phyloP scores from a whole-genome alignment of 2,888 invertebrate genomes.

The Eulithis testata region DNA sequence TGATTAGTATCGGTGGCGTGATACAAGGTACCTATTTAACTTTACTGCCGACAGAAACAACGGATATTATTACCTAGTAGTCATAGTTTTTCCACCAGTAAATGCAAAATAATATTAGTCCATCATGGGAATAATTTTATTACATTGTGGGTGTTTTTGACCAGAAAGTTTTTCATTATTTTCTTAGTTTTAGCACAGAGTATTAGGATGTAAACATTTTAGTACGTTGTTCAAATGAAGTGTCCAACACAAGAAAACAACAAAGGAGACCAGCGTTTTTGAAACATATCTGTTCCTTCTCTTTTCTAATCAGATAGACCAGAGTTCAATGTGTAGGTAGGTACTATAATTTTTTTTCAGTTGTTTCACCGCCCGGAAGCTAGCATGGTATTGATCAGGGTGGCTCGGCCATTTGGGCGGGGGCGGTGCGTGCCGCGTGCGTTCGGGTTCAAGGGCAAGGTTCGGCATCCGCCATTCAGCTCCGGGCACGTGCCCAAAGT shows the following conservation, averaged over 20 bases:
- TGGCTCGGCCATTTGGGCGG: constrained; percentile 69
- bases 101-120: constrained; percentile 52
- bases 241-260: too few relatives aligned
- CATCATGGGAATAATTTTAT: constrained; percentile 48
- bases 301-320: too few relatives aligned
- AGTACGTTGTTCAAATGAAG: too few relatives aligned
- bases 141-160: too few relatives aligned
- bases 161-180: too few relatives aligned
- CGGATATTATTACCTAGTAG: constrained; percentile 51
- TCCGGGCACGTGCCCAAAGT: constrained; percentile 81
- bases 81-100: constrained; percentile 47
- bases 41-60: constrained; percentile 39
- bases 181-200: too few relatives aligned
- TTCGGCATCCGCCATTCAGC: constrained; percentile 82
- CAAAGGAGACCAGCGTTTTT: too few relatives aligned
- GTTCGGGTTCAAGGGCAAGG: constrained; percentile 80
- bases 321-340: too few relatives aligned
- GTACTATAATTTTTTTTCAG: not conserved
- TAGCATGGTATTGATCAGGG: constrained; percentile 64
- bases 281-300: too few relatives aligned
- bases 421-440: constrained; percentile 71
- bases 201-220: too few relatives aligned
- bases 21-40: constrained; percentile 41
- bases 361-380: constrained; percentile 2
- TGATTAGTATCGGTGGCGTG: constrained; percentile 33